A percentile compares a stretch with the other conserved stretches of the same genome.
Evolutionary conservation across 2,797 vertebrate species (phyloP).

Genomic region (Eutrigla gurnardus): DNA sequence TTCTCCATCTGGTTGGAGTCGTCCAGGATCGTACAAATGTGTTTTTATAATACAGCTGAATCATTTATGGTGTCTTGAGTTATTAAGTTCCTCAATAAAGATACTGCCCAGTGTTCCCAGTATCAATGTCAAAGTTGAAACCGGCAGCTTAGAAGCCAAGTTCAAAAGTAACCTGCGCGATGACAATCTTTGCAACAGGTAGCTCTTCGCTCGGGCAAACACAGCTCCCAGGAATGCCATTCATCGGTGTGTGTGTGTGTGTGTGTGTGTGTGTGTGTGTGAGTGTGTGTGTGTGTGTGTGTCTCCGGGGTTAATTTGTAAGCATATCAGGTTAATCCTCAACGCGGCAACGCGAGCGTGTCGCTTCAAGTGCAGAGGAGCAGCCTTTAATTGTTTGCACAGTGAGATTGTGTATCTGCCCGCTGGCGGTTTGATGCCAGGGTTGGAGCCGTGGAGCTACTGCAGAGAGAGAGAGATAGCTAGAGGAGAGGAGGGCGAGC

Average conservation of each 20-base stretch:
- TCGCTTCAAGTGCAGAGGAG: constrained; percentile 70
- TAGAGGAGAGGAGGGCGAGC: constrained; percentile 10
- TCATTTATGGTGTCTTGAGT: neutral
- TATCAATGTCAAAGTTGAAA: constrained; percentile 23
- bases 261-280: neutral
- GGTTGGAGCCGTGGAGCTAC: constrained; percentile 55
- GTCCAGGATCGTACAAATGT: neutral
- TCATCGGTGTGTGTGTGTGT: constrained; percentile 31
- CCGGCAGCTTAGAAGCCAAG: constrained; percentile 23
- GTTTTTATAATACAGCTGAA: neutral
- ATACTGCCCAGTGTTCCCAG: neutral
- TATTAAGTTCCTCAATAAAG: neutral
- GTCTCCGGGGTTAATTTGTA: constrained; percentile 71
- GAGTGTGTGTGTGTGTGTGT: constrained; percentile 3
- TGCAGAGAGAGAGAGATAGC: constrained; percentile 41
- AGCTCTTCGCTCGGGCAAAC: constrained; percentile 51
- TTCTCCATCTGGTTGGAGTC: neutral
- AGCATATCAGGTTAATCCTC: constrained; percentile 71
- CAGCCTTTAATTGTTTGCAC: constrained; percentile 80
- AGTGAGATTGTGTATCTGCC: constrained; percentile 76
- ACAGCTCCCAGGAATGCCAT: constrained; percentile 66
- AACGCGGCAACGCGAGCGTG: constrained; percentile 67
- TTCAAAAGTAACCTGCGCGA: constrained; percentile 50
- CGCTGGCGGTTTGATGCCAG: constrained; percentile 66
- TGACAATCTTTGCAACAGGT: constrained; percentile 29